A percentile compares a stretch with the other conserved stretches of the same genome.
These are phyloP conservation scores for Ophiodon elongatus DNA, from an alignment of 2,113 vertebrate genomes.

Conservation along the genomic window DNA sequence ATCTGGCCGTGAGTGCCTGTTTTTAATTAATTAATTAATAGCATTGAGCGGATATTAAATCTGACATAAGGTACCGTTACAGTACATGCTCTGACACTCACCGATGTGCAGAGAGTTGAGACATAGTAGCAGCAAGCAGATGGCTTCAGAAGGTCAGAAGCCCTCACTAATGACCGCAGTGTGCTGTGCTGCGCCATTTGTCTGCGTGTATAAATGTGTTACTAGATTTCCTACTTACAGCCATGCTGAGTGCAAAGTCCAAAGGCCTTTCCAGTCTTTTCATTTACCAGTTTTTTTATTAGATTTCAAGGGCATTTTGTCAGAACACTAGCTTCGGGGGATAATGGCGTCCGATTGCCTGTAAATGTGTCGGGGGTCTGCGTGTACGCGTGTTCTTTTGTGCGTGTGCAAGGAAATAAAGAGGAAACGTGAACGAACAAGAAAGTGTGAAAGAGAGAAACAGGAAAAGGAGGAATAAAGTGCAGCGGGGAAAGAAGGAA, in stretches of 20 bases:
- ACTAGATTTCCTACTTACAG: slow-evolving; percentile 49
- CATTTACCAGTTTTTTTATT: slow-evolving; percentile 73
- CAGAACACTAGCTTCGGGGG: slow-evolving; percentile 42
- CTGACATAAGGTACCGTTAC: slow-evolving; percentile 57
- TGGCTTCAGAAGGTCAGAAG: slow-evolving; percentile 75
- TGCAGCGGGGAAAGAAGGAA: neutral
- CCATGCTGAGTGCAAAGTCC: slow-evolving; percentile 63
- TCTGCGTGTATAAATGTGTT: slow-evolving; percentile 38
- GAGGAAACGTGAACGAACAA: slow-evolving; percentile 9
- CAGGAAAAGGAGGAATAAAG: slow-evolving; percentile 31
- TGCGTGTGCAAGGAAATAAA: neutral
- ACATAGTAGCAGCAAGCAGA: slow-evolving; percentile 69
- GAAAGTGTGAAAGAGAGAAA: slow-evolving; percentile 26
- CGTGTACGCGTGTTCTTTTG: slow-evolving; percentile 8
- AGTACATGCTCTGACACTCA: slow-evolving; percentile 59
- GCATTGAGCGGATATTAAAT: slow-evolving; percentile 36
- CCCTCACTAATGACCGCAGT: slow-evolving; percentile 60
- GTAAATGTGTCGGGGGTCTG: slow-evolving; percentile 5
- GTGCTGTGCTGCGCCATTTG: slow-evolving; percentile 38
- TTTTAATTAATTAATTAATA: slow-evolving; percentile 49
- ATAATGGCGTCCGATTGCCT: slow-evolving; percentile 56
- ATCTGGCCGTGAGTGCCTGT: slow-evolving; percentile 16
- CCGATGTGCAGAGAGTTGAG: slow-evolving; percentile 54
- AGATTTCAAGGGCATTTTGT: slow-evolving; percentile 76
- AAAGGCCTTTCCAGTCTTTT: slow-evolving; percentile 66